Evolutionary conservation across 30 jellyfish, hydroid and myxozoan species (phyloP), one percentile per base, ranked within the genome.

Genomic region (Haliclystus octoradiatus): DNA sequence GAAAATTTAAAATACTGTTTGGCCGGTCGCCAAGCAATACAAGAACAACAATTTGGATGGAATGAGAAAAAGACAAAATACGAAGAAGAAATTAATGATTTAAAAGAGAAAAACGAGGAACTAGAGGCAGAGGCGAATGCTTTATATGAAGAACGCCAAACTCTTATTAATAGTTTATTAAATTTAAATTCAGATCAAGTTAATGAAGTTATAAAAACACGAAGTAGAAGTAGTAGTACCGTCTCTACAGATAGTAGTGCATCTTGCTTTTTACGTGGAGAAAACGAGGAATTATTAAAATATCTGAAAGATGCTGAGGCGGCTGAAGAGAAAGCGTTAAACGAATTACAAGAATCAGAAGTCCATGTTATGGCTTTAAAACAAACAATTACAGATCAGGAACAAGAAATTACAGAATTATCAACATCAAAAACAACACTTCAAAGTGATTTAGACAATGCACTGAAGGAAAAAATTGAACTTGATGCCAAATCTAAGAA

Each of bases 131-230:
- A 88, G 65, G 74, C 79, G 25, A 73, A 74, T 34, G 80, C 66
- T 13, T 67, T 88, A 27, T 72, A 80, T 14, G 94, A 74, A 19
- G 97, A 88, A 34, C 78, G 97, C 23, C 94, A 88, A 52, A 68
- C 94, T 33, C 70, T 88, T n/a, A 79, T 88, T 26, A 65, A 69
- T 28, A 88, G 97, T 69, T 49, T 88, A 71, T 34, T 88, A 33
- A 79, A 81, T 74, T 65, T 88, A 72, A 89, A 78, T 24, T 88
- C 97, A 12, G 80, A 82, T 27, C 88, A 79, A 65, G 96, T 85
- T 22, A 88, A 85, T 70, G 94, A 81, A 63, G 97, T 88, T 63
- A 78, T 80, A 9, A 82, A 72, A 53, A 70, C 93, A 9, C 66
- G 93, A 72, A 80, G 93, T 34, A 70, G 93, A 52, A 67, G 84